Evolutionary conservation across 1,140 invertebrate species (phyloP).

Genomic region (Rhyacophila brunnea): DNA sequence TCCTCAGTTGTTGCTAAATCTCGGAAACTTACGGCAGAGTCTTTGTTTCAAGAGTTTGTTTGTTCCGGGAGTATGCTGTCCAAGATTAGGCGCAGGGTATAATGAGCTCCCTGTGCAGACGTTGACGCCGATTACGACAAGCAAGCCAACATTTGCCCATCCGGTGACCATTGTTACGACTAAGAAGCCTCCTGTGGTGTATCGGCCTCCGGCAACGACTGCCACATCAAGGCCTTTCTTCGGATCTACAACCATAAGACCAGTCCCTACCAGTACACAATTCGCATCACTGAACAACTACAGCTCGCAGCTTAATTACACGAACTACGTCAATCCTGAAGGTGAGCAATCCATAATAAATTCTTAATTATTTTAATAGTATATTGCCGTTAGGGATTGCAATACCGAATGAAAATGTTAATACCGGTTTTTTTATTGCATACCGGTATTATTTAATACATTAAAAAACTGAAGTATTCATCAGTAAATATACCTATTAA

Average conservation of each 20-base stretch:
- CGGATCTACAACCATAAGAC: conserved; percentile 13
- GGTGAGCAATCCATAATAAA: no score
- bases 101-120: conserved; percentile 44
- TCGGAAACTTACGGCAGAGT: conserved; percentile 78
- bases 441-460: no score
- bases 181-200: conserved; percentile 40
- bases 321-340: conserved; percentile 48
- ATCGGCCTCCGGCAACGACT: conserved; percentile 43
- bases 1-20: conserved; percentile 80
- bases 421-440: no score
- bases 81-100: conserved; percentile 50
- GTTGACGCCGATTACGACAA: conserved; percentile 43
- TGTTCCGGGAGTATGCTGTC: conserved; percentile 89
- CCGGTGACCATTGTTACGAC: conserved; percentile 51
- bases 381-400: no score
- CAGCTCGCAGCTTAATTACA: conserved; percentile 44
- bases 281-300: conserved; percentile 41
- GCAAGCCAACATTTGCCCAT: conserved; percentile 38
- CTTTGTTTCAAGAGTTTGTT: conserved; percentile 90
- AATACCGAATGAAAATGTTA: no score
- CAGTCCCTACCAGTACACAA: conserved; percentile 10
- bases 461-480: no score
- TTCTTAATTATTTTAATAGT: no score
- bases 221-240: conserved; percentile 40
- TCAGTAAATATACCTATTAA: no score